Conservation (phyloP, 2,888 invertebrate genomes). For the Trilocha varians region DNA sequence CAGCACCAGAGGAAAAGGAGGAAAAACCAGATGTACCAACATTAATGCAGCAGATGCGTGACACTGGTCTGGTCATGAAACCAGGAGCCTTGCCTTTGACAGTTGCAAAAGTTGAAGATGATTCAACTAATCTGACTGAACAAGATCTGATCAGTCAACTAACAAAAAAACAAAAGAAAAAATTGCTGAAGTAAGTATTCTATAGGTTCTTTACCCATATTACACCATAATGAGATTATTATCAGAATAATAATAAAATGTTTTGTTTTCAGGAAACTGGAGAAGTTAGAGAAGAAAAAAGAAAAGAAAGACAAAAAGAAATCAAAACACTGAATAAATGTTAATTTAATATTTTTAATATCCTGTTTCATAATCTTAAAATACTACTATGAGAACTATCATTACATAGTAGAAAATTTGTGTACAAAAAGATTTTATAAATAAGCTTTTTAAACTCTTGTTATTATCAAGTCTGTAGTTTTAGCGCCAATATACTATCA, state of each 20-base stretch:
- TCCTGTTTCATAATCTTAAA: too few species aligned
- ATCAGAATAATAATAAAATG: not conserved
- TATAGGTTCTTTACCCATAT: too few species aligned
- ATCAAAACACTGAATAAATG: conserved; percentile 24
- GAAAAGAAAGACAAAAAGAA: conserved; percentile 56
- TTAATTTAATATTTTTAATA: not conserved
- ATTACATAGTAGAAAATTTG: too few species aligned
- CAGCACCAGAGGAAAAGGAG: conserved; percentile 80
- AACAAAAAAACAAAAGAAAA: conserved; percentile 91
- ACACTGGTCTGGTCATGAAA: conserved; percentile 92
- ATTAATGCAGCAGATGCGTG: conserved; percentile 91
- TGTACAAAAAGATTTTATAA: too few species aligned
- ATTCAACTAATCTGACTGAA: conserved; percentile 75
- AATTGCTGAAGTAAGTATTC: conserved; percentile 83
- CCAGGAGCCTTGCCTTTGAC: conserved; percentile 78
- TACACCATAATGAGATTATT: conserved; percentile 4
- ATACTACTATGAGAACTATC: too few species aligned
- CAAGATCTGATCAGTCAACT: conserved; percentile 87
- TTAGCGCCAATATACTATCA: too few species aligned
- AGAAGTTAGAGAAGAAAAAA: conserved; percentile 77
- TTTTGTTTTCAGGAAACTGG: conserved; percentile 72
- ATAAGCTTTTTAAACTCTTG: too few species aligned
- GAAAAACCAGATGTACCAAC: conserved; percentile 75
- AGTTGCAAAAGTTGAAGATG: conserved; percentile 75
- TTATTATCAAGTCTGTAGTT: too few species aligned